Conservation (phyloP, 2,888 invertebrate species). For the Morpho deidamia region DNA sequence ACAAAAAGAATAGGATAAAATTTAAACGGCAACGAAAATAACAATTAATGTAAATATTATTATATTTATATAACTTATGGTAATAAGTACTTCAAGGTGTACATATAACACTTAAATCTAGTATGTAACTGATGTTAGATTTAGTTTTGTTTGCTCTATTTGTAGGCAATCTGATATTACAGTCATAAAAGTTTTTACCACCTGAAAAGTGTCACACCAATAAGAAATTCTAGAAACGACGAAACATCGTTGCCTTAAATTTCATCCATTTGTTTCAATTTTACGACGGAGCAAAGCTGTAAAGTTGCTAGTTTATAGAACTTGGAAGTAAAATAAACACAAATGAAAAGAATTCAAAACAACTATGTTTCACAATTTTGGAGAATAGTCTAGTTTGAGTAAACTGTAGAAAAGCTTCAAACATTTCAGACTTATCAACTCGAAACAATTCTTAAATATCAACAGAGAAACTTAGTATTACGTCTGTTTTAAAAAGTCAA, state of each 20-base stretch:
- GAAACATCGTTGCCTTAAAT: slow-evolving; percentile 11
- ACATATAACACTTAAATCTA: not conserved
- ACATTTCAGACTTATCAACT: no score
- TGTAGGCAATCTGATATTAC: slow-evolving; percentile 1
- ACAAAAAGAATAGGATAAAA: no score
- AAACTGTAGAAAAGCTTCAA: not conserved
- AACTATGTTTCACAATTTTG: not conserved
- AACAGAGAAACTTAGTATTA: no score
- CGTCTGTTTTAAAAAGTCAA: no score
- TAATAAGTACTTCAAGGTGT: not conserved
- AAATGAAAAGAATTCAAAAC: not conserved
- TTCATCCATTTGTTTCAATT: slow-evolving; percentile 14
- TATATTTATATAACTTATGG: no score
- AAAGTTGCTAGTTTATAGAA: slow-evolving; percentile 14
- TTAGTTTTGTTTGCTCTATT: not conserved
- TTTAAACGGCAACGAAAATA: no score
- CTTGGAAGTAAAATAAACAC: slow-evolving; percentile 5
- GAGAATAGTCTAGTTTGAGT: not conserved
- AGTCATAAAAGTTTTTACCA: slow-evolving; percentile 18
- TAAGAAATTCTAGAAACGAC: slow-evolving; percentile 16
- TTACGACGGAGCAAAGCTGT: slow-evolving; percentile 9
- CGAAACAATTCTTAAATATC: no score
- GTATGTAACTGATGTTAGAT: not conserved
- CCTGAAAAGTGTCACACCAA: slow-evolving; percentile 17
- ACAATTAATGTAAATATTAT: no score